Evolutionary conservation across 2,888 invertebrate species (phyloP).

Genomic region (Rhingia campestris): DNA sequence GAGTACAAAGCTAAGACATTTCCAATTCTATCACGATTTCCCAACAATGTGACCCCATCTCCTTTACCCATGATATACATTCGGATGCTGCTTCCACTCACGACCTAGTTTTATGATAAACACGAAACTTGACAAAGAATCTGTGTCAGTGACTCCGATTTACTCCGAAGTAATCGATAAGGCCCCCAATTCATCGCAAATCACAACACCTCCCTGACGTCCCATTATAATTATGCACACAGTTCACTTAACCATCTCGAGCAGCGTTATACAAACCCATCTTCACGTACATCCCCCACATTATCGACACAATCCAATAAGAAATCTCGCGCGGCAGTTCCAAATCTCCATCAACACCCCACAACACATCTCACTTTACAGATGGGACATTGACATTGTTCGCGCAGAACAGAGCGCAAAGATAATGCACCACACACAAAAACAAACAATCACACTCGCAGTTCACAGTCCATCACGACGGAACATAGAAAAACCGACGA

Average conservation of each 20-base stretch:
- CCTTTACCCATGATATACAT: too few relatives aligned
- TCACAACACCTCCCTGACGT: too few relatives aligned
- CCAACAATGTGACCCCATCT: too few relatives aligned
- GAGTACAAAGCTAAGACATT: too few relatives aligned
- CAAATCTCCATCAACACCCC: slow-evolving; percentile 45
- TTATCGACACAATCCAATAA: slow-evolving; percentile 36
- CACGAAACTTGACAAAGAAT: too few relatives aligned
- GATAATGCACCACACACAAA: slow-evolving; percentile 36
- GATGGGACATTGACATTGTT: slow-evolving; percentile 71
- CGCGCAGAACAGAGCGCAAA: slow-evolving; percentile 49
- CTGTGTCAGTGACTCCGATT: too few relatives aligned
- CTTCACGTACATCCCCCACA: background rate
- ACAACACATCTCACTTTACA: slow-evolving; percentile 2
- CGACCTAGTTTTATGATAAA: too few relatives aligned
- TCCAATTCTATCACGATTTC: too few relatives aligned
- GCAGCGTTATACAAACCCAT: background rate
- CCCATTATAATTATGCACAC: too few relatives aligned
- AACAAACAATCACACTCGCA: slow-evolving; percentile 49
- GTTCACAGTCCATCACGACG: slow-evolving; percentile 16
- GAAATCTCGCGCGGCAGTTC: slow-evolving; percentile 27
- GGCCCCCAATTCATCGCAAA: too few relatives aligned
- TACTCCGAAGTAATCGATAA: too few relatives aligned
- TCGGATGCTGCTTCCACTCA: too few relatives aligned
- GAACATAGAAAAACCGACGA: slow-evolving; percentile 2
- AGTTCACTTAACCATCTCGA: slow-evolving; percentile 1